Evolutionary conservation across 2,888 invertebrate species (phyloP).

Genomic region (Metalampra italica): DNA sequence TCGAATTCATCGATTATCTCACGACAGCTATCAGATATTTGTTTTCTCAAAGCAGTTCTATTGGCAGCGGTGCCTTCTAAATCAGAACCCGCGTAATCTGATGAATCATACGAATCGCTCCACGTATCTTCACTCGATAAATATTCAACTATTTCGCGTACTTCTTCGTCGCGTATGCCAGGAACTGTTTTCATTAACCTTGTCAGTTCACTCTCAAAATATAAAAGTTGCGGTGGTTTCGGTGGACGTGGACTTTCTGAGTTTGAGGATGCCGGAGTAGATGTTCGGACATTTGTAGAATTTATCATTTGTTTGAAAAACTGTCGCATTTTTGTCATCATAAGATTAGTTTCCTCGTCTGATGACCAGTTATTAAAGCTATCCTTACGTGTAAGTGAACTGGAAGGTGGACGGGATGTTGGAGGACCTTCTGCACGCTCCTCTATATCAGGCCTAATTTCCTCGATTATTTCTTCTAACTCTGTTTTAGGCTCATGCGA

Average conservation of each 20-base stretch:
- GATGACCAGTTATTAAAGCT: conserved; percentile 97
- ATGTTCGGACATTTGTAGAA: conserved; percentile 73
- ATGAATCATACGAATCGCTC: conserved; percentile 96
- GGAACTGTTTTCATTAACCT: conserved; percentile 95
- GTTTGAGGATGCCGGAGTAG: conserved; percentile 77
- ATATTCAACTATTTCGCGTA: conserved; percentile 94
- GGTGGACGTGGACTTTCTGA: conserved; percentile 81
- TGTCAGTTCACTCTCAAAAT: conserved; percentile 93
- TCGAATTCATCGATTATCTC: conserved; percentile 94
- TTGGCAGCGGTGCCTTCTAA: conserved; percentile 83
- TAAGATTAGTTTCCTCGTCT: conserved; percentile 94
- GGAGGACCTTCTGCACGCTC: conserved; percentile 71
- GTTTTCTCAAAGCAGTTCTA: conserved; percentile 86
- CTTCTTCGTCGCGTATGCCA: conserved; percentile 93
- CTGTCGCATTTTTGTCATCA: conserved; percentile 97
- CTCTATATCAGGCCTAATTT: conserved; percentile 76
- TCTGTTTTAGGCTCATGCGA: conserved; percentile 76
- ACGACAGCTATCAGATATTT: conserved; percentile 92
- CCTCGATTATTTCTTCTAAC: conserved; percentile 79
- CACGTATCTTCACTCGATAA: conserved; percentile 95
- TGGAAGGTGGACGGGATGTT: conserved; percentile 71
- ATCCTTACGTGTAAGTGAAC: conserved; percentile 87
- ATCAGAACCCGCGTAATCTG: conserved; percentile 94
- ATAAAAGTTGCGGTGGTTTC: conserved; percentile 91
- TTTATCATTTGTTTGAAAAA: conserved; percentile 96